phyloP scores from a whole-genome alignment of 2,888 invertebrate genomes.

The Erebia epiphron region DNA sequence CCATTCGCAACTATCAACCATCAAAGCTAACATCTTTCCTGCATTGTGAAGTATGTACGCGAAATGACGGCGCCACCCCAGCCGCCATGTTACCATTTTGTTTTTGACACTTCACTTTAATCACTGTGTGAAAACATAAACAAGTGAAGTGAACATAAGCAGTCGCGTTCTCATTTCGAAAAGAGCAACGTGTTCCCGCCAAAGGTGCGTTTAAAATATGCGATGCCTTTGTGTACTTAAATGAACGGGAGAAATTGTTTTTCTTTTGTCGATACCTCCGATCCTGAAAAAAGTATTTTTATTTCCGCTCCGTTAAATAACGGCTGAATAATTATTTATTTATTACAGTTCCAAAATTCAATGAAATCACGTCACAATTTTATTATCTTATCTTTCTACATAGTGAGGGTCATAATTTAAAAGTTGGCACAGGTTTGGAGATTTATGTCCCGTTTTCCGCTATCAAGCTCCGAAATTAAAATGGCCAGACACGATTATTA shows the following conservation, averaged over 20 bases:
- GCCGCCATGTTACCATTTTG: conserved; percentile 67
- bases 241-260: conserved; percentile 46
- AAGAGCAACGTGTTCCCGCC: conserved; percentile 64
- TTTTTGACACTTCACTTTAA: conserved; percentile 82
- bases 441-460: conserved; percentile 70
- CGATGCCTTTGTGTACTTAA: conserved; percentile 49
- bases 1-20: conserved; percentile 64
- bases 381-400: conserved; percentile 46
- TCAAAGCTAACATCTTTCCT: conserved; percentile 61
- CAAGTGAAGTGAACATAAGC: conserved; percentile 49
- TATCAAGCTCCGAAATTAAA: conserved; percentile 59
- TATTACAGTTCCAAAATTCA: conserved; percentile 30
- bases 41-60: conserved; percentile 52
- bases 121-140: conserved; percentile 70
- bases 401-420: conserved; percentile 56
- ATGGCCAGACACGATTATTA: conserved; percentile 61
- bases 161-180: conserved; percentile 74
- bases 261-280: conserved; percentile 31
- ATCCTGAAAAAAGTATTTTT: conserved; percentile 26
- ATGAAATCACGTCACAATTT: conserved; percentile 36
- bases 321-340: conserved; percentile 16
- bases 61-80: conserved; percentile 51
- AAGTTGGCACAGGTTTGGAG: conserved; percentile 56
- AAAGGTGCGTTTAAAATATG: conserved; percentile 60
- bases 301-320: conserved; percentile 12